Percentiles rank a stretch among this genome's conserved stretches.
phyloP scores from a whole-genome alignment of 2,113 vertebrate genomes.

The Jaculus jaculus region DNA sequence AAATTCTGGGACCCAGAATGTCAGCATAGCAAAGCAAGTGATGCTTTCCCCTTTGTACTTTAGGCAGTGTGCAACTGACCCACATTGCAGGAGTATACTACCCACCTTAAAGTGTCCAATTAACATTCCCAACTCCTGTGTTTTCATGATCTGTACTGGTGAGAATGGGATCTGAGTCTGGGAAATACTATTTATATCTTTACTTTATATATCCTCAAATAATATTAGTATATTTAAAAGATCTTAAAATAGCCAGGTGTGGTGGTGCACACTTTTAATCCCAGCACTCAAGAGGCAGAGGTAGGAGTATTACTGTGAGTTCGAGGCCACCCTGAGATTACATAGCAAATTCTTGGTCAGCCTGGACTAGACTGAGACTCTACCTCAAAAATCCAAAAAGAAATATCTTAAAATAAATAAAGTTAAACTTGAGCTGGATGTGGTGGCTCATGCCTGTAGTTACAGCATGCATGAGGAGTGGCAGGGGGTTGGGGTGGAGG shows the following conservation, averaged over 20 bases:
- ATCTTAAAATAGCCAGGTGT: not conserved
- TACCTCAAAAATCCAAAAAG: too few relatives aligned
- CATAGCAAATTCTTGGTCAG: too few relatives aligned
- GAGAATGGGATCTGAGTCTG: slow-evolving; percentile 22
- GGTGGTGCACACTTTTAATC: too few relatives aligned
- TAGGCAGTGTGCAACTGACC: not conserved
- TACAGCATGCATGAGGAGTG: too few relatives aligned
- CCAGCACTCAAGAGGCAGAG: not conserved
- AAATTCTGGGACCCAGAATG: not conserved
- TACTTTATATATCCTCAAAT: not conserved
- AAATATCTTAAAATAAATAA: too few relatives aligned
- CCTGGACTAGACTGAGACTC: too few relatives aligned
- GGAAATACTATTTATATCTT: not conserved
- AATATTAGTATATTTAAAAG: slow-evolving; percentile 21
- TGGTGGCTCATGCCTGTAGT: too few relatives aligned
- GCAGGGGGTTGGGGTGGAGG: too few relatives aligned
- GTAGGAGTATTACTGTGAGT: too few relatives aligned
- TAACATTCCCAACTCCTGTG: not conserved
- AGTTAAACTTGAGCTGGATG: too few relatives aligned
- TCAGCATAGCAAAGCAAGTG: not conserved
- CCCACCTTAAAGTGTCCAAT: not conserved
- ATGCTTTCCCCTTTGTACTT: not conserved
- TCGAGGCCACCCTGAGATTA: not conserved
- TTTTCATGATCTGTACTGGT: not conserved
- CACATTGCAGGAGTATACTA: not conserved